Percentiles rank a stretch among this genome's conserved stretches.
Conservation (phyloP, 2,113 vertebrate species). For the Galemys pyrenaicus region DNA sequence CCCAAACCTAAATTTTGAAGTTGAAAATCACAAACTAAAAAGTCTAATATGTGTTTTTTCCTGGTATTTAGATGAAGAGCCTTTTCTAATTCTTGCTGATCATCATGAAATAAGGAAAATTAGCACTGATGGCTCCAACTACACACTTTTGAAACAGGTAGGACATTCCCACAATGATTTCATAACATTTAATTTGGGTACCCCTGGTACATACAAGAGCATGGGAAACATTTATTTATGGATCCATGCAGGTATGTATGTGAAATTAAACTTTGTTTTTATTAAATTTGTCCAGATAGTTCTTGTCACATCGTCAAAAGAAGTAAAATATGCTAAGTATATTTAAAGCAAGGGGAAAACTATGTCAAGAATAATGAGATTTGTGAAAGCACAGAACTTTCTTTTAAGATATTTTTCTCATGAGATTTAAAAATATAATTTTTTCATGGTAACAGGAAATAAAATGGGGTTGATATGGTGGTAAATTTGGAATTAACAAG, state of each 20-base stretch:
- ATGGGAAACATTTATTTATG: background rate
- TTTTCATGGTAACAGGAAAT: background rate
- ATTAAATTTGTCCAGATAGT: background rate
- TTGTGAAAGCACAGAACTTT: background rate
- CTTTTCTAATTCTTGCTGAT: conserved; percentile 98
- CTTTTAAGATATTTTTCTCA: background rate
- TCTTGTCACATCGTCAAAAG: background rate
- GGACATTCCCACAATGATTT: background rate
- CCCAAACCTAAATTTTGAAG: background rate
- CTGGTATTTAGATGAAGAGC: conserved; percentile 93
- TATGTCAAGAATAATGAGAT: background rate
- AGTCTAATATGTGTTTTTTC: conserved; percentile 78
- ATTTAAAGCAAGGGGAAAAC: background rate
- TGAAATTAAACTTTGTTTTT: background rate
- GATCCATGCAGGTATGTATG: background rate
- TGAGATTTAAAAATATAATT: background rate
- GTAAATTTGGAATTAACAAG: background rate
- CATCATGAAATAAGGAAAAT: conserved; percentile 99
- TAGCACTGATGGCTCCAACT: conserved; percentile 97
- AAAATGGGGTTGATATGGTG: too few relatives aligned
- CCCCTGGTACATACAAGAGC: background rate
- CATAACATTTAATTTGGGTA: background rate
- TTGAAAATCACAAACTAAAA: background rate
- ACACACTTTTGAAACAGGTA: conserved; percentile 99
- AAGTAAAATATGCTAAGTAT: background rate